Base-by-base conservation (phyloP, 2,888 invertebrate genomes). In the Agonopterix arenella region DNA sequence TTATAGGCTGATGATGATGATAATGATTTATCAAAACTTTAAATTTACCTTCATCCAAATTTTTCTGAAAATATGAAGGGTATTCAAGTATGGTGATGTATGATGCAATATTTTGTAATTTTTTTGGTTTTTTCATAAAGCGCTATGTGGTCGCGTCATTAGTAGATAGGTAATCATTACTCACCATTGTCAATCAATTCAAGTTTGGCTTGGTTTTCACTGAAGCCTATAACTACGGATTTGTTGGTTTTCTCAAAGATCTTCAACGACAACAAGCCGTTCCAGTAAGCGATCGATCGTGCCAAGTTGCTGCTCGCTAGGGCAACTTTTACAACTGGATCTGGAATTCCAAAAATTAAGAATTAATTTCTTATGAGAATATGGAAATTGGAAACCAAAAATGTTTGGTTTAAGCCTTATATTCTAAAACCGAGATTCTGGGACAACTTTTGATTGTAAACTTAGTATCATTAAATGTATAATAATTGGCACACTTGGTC, bases 251-350 rank as follows among this genome's bases (percentile, higher is more conserved):
- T 89, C 43, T 92, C 90, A 61, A 92, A 92, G 44, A 96, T 77
- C 60, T 92, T 92, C 89, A 98, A 91, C 3, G 93, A 92, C 37
- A 97, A 89, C 28, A 96, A 81, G 8, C 92, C 92, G 56, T 92
- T 92, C 98, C 98, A 99, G 79, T 96, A 99, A 10, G 92, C 91
- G 52, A 94, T 88, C 3, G 97, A 96, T 52, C 89, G 92, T 11
- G 91, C 78, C 52, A 98, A 82, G 82, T 96, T 91, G 1, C 95
- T 95, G 56, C 94, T 93, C 10, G 95, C 92, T 52, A 98, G 76
- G 0, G 93, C 91, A 1, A 98, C 95, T 83, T 95, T 95, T 46
- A 92, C 77, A 0, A 97, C 92, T 44, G 96, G 96, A 90, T 96
- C 96, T 92, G 77, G 49, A 83, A 76, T 66, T 43, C 1, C 0